These are phyloP conservation scores for Rhinogobio ventralis DNA, from an alignment of 2,797 vertebrate genomes.

Conservation along the genomic window DNA sequence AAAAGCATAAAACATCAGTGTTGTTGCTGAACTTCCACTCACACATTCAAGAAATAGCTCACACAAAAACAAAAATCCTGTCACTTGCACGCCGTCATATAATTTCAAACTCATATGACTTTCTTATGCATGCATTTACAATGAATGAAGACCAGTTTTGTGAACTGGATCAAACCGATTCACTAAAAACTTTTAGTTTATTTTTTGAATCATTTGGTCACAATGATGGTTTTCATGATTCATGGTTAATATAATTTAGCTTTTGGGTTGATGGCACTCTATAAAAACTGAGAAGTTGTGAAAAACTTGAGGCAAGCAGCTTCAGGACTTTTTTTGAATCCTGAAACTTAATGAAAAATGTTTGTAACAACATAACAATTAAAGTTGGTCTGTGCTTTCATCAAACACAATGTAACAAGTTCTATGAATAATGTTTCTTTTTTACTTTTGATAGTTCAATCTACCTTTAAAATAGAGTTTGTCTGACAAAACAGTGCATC, in stretches of 20 bases:
- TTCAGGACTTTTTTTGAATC: not conserved
- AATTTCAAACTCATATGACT: not conserved
- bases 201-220: too few species aligned
- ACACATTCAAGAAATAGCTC: slow-evolving; percentile 6
- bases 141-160: not conserved
- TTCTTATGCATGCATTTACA: not conserved
- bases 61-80: not conserved
- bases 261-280: not conserved
- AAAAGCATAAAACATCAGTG: slow-evolving; percentile 22
- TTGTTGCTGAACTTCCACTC: not conserved
- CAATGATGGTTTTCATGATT: too few species aligned
- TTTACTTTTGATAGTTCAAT: not conserved
- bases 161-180: not conserved
- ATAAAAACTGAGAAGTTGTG: not conserved
- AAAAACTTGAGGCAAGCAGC: not conserved
- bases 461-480: not conserved
- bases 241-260: not conserved
- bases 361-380: not conserved
- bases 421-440: not conserved
- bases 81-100: not conserved
- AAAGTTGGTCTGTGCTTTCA: not conserved
- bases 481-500: not conserved
- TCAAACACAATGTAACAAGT: not conserved
- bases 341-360: not conserved
- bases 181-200: not conserved